Evolutionary conservation across 2,113 vertebrate genomes (phyloP).

Genomic region (Eulacestoma nigropectus): DNA sequence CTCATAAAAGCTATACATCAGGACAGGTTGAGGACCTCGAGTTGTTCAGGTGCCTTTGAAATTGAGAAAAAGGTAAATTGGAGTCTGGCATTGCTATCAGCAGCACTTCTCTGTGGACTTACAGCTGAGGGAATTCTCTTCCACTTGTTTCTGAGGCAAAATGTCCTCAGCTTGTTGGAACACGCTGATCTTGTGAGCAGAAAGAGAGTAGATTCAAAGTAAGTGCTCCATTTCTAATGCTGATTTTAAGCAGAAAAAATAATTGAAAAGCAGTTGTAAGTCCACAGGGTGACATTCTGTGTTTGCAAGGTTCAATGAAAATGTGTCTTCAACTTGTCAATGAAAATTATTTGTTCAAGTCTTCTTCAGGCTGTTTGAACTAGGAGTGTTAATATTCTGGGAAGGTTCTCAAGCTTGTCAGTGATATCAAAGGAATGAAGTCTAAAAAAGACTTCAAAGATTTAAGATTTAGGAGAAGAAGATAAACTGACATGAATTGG

Average conservation of each 20-base stretch:
- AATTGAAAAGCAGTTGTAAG: neutral
- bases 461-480: neutral
- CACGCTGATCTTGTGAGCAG: neutral
- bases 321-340: neutral
- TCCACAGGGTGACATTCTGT: neutral
- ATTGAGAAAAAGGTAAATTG: neutral
- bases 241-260: neutral
- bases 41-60: neutral
- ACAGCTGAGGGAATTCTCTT: neutral
- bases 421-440: neutral
- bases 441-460: neutral
- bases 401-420: neutral
- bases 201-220: neutral
- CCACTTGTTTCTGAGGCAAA: neutral
- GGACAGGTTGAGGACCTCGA: neutral
- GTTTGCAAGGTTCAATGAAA: neutral
- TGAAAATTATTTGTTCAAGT: neutral
- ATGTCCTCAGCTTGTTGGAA: neutral
- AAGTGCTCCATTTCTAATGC: accelerated
- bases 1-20: neutral
- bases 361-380: neutral
- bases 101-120: neutral
- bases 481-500: neutral
- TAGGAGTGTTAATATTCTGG: neutral
- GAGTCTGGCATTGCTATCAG: neutral